Conservation (phyloP, 2,113 vertebrate genomes). For the Equus quagga region DNA sequence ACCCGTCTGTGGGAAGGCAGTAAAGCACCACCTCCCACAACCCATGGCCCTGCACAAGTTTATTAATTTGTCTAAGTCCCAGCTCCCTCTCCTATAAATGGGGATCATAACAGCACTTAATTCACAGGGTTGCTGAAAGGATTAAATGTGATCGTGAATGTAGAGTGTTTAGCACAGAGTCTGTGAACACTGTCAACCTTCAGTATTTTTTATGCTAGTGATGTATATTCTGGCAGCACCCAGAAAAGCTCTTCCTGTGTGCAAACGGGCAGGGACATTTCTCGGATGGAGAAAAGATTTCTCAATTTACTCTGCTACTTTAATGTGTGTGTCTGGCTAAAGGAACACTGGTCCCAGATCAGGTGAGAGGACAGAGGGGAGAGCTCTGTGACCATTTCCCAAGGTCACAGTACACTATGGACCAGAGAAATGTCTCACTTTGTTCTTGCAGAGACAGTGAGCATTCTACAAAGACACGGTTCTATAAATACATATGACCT, state of each 20-base stretch:
- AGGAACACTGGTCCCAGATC: neutral
- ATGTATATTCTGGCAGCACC: neutral
- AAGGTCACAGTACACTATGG: neutral
- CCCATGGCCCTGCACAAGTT: neutral
- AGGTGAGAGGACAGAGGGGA: neutral
- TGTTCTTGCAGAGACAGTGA: neutral
- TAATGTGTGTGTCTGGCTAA: neutral
- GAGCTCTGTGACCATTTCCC: neutral
- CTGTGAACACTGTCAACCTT: neutral
- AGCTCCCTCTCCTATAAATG: neutral
- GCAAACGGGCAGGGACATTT: neutral
- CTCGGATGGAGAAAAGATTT: neutral
- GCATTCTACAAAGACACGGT: neutral
- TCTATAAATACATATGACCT: neutral
- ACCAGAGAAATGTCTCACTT: neutral
- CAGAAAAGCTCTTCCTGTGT: neutral
- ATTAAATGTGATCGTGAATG: neutral
- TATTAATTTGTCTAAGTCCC: neutral
- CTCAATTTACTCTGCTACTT: neutral
- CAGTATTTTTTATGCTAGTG: neutral
- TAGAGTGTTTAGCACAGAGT: fast-evolving
- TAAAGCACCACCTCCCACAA: neutral
- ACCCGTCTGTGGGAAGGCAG: no score
- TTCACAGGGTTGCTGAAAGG: neutral
- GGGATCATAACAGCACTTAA: neutral